Evolutionary conservation across 2,113 vertebrate species (phyloP), one percentile per base, ranked within the genome.

Genomic region (Euleptes europaea): DNA sequence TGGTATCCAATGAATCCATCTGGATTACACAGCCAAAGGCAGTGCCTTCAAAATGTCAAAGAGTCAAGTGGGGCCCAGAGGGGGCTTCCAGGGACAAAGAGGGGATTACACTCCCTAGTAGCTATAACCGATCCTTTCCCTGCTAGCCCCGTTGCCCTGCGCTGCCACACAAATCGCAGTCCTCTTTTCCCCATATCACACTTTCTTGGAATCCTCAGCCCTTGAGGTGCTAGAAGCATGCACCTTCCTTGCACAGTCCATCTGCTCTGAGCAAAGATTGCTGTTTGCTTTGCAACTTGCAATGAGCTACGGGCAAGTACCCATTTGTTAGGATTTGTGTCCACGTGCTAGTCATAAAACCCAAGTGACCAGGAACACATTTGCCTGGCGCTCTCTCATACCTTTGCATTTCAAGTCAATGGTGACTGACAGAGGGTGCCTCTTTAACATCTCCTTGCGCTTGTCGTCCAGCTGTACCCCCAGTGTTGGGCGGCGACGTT

Each of bases 381-480:
- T 19, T 33, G 6, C n/a, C 17, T 69, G 67, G 8, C 5, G 0
- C 1, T 33, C 1, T 33, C 0, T 1, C 89, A 65, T 85, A 99
- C 99, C 98, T 97, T 99, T 99, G 95, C 98, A 98, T 87, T 97
- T 98, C 23, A 99, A 95, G 92, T 98, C 97, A 0, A 99, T 73
- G 49, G 97, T 96, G 85, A 99, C 97, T 0, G 97, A 98, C 76
- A 99, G 93, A 0, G 99, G 99, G 90, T 99, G 99, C 0, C 96
- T 95, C 92, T 98, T 99, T 40, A 99, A 95, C 98, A 99, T 99
- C 94, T 99, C 98, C 79, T 98, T 98, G 84, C 99, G 97, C 86
- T 99, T 99, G 90, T 99, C 99, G 0, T 99, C 99, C 94, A 99
- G 94, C 93, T 99, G 98, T 84, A 98, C 98, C 0, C 98, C 98